Percentiles rank a stretch among this genome's conserved stretches.
These are phyloP conservation scores for Harmothoe impar DNA, from an alignment of 2,888 invertebrate species.

Conservation along the genomic window DNA sequence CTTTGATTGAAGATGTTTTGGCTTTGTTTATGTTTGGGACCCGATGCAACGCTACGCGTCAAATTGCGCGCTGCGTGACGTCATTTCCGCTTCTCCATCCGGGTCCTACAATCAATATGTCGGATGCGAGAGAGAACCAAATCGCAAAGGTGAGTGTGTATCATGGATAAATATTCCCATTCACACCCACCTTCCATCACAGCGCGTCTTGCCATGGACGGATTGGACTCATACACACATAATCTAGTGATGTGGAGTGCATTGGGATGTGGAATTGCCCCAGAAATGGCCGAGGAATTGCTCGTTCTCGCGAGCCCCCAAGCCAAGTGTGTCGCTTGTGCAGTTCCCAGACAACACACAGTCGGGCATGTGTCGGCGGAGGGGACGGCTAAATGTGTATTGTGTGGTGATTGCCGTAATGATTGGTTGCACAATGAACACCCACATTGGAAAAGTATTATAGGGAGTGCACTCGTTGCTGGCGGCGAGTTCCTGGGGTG, in stretches of 20 bases:
- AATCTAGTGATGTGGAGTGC: neutral
- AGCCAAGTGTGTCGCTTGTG: neutral
- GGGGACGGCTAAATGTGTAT: neutral
- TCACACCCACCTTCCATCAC: neutral
- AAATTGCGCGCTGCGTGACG: constrained; percentile 53
- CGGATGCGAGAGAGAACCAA: constrained; percentile 54
- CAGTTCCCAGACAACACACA: constrained; percentile 47
- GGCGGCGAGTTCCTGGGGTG: neutral
- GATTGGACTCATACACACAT: neutral
- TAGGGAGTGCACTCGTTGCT: neutral
- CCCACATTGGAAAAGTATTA: neutral
- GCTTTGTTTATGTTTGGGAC: neutral
- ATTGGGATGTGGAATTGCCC: neutral
- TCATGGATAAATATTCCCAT: constrained; percentile 2
- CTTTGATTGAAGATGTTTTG: neutral
- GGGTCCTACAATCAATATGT: constrained; percentile 63
- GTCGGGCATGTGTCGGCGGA: constrained; percentile 33
- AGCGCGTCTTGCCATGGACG: neutral
- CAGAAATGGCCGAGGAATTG: neutral
- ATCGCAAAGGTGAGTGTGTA: constrained; percentile 51
- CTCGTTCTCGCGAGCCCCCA: neutral
- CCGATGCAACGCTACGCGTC: constrained; percentile 42
- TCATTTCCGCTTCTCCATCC: constrained; percentile 62
- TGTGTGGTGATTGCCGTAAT: neutral
- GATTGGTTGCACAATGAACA: neutral